Evolutionary conservation across 2,888 invertebrate genomes (phyloP).

Genomic region (Drosophila vallismaia): DNA sequence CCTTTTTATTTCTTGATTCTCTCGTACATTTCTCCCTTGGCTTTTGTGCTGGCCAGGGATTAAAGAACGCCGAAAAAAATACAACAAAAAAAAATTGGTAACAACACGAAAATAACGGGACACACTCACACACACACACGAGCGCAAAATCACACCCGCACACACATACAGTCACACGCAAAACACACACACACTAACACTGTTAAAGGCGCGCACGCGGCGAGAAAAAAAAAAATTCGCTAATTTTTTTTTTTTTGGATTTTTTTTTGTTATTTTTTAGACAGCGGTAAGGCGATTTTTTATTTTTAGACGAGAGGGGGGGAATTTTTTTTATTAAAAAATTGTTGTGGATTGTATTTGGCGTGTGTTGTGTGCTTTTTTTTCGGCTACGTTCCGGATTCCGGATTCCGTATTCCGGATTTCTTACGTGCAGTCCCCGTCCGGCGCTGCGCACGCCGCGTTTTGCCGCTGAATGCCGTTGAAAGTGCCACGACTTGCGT

Average conservation of each 20-base stretch:
- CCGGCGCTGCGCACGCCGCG: slow-evolving; percentile 69
- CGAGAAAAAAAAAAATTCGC: slow-evolving; percentile 35
- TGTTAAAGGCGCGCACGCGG: slow-evolving; percentile 43
- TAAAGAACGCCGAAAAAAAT: slow-evolving; percentile 37
- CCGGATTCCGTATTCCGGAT: slow-evolving; percentile 24
- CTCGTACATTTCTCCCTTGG: slow-evolving; percentile 2
- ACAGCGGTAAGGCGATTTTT: slow-evolving; percentile 24
- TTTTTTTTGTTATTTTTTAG: slow-evolving; percentile 16
- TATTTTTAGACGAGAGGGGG: neutral
- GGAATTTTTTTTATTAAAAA: neutral
- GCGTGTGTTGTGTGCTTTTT: slow-evolving; percentile 11
- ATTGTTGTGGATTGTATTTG: slow-evolving; percentile 15
- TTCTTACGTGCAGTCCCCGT: slow-evolving; percentile 54
- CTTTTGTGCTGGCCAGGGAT: slow-evolving; percentile 20
- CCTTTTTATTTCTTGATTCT: slow-evolving; percentile 3
- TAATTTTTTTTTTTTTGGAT: slow-evolving; percentile 21
- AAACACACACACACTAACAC: slow-evolving; percentile 20
- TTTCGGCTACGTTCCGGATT: slow-evolving; percentile 47
- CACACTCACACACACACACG: slow-evolving; percentile 34
- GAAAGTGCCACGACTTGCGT: slow-evolving; percentile 68
- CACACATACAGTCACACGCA: slow-evolving; percentile 42
- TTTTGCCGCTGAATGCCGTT: slow-evolving; percentile 47
- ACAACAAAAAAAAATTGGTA: slow-evolving; percentile 29
- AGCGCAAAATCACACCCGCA: slow-evolving; percentile 46
- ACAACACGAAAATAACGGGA: slow-evolving; percentile 22